Conservation (phyloP, 2,113 vertebrate genomes). For the Triplophysa rosa region DNA sequence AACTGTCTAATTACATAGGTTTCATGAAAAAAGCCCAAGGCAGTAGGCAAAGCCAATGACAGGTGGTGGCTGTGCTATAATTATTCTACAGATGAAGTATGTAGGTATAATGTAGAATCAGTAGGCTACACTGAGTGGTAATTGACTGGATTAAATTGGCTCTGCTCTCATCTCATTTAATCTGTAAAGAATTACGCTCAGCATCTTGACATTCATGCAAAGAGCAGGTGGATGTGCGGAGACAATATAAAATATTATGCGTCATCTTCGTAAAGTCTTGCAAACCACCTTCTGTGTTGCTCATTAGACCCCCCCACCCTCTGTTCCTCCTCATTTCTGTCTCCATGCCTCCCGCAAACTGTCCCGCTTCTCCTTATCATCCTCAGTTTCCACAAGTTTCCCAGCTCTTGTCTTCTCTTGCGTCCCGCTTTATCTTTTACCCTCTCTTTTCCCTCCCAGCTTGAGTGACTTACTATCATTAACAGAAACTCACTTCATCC, state of each 20-base stretch:
- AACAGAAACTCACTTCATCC: conserved; percentile 46
- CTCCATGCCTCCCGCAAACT: not conserved
- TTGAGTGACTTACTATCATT: conserved; percentile 59
- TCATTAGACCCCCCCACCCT: conserved; percentile 22
- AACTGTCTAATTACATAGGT: conserved; percentile 1
- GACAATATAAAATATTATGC: conserved; percentile 56
- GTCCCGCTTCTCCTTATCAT: not conserved
- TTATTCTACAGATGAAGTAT: conserved; percentile 26
- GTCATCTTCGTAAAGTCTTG: conserved; percentile 16
- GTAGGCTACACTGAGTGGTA: conserved; percentile 28
- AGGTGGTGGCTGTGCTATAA: conserved; percentile 23
- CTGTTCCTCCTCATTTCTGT: conserved; percentile 15
- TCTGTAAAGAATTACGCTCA: conserved; percentile 72
- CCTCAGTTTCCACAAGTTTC: conserved; percentile 3
- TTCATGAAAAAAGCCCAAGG: not conserved
- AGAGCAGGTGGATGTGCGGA: conserved; percentile 58
- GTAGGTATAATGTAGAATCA: conserved; percentile 39
- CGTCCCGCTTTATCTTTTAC: conserved; percentile 12
- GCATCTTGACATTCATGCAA: conserved; percentile 78
- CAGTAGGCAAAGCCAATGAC: not conserved
- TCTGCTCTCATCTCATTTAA: conserved; percentile 71
- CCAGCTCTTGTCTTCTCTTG: conserved; percentile 1
- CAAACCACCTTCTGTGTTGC: conserved; percentile 19
- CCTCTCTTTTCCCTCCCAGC: conserved; percentile 11
- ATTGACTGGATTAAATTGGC: conserved; percentile 54